Evolutionary conservation across 2,113 vertebrate genomes (phyloP).

Genomic region (Brevimyrus niger): DNA sequence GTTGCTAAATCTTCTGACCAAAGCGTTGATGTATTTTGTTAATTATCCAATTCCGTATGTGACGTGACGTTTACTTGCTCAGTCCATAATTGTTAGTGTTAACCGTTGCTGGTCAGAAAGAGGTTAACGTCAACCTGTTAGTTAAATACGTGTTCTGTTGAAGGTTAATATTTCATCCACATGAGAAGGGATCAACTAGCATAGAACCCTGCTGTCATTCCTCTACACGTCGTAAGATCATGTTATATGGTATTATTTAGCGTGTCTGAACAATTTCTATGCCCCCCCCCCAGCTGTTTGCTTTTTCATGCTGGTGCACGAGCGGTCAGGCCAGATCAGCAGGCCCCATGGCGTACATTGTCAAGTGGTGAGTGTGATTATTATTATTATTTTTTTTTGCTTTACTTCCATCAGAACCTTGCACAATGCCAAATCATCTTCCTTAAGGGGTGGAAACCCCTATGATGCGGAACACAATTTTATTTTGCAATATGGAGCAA

Average conservation of each 20-base stretch:
- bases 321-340: background rate
- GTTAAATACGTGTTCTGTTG: background rate
- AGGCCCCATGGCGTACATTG: conserved; percentile 17
- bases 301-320: background rate
- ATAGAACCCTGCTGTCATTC: background rate
- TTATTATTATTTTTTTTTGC: background rate
- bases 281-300: conserved; percentile 19
- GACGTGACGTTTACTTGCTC: background rate
- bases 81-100: background rate
- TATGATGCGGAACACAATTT: background rate
- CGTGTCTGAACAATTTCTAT: background rate
- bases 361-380: conserved; percentile 22
- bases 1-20: background rate
- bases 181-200: background rate
- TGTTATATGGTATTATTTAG: background rate
- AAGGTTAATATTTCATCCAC: background rate
- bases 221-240: background rate
- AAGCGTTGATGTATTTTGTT: background rate
- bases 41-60: background rate
- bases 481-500: background rate
- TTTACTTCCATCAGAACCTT: background rate
- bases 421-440: background rate
- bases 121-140: background rate
- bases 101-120: background rate
- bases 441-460: background rate